phyloP scores from a whole-genome alignment of 2,797 vertebrate species.

The Brachyrhaphis roseni region DNA sequence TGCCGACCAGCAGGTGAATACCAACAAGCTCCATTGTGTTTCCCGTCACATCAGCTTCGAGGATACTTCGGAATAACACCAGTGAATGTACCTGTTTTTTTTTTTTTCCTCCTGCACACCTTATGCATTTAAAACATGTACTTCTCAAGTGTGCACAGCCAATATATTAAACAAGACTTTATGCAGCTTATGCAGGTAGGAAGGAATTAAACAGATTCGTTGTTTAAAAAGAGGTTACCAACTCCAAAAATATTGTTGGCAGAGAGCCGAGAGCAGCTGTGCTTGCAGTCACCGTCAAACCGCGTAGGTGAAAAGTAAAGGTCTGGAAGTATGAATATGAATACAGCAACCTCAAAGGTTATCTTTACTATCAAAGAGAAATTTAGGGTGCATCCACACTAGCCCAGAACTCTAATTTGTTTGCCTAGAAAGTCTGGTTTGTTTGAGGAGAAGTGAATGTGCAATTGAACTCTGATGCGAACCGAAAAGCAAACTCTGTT shows the following conservation, averaged over 20 bases:
- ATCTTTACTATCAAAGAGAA: background rate
- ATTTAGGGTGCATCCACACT: background rate
- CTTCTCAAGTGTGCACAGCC: background rate
- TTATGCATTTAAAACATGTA: background rate
- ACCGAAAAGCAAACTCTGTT: too few species aligned
- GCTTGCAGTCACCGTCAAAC: background rate
- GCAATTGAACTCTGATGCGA: too few species aligned
- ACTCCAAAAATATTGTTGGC: background rate
- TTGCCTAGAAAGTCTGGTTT: too few species aligned
- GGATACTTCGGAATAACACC: background rate
- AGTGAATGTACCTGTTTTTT: background rate
- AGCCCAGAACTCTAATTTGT: too few species aligned
- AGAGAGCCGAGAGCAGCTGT: background rate
- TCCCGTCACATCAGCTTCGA: slow-evolving; percentile 4
- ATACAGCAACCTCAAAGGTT: background rate
- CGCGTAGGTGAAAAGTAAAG: background rate
- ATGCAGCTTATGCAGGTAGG: background rate
- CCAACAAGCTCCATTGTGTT: slow-evolving; percentile 14
- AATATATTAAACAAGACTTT: background rate
- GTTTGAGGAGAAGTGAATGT: too few species aligned
- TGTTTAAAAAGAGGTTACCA: background rate
- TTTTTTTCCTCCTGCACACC: background rate
- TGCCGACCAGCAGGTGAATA: slow-evolving; percentile 45
- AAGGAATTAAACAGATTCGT: background rate
- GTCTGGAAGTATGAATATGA: background rate